Percentiles rank a stretch among this genome's conserved stretches.
These are phyloP conservation scores for Bombyx mori DNA, from an alignment of 1,140 invertebrate species.

Conservation along the genomic window ASM3026992v2 NC_085111.1:8556501-8557000, in stretches of 20 bases:
- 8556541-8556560: constrained; percentile 48
- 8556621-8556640: too few species aligned
- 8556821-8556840: constrained; percentile 69
- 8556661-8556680: too few species aligned
- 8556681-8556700: too few species aligned
- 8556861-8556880: constrained; percentile 63
- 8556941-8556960: constrained; percentile 71
- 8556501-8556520: not conserved
- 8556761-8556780: too few species aligned
- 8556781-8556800: constrained; percentile 45
- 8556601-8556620: too few species aligned
- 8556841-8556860: constrained; percentile 68
- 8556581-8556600: too few species aligned
- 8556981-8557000: constrained; percentile 60
- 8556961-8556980: constrained; percentile 60
- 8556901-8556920: constrained; percentile 51
- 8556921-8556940: constrained; percentile 69
- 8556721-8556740: too few species aligned
- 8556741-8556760: too few species aligned
- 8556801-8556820: constrained; percentile 56
- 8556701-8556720: too few species aligned
- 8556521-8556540: constrained; percentile 28
- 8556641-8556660: too few species aligned
- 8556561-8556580: constrained; percentile 22
- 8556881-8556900: constrained; percentile 57